These are phyloP conservation scores for Tachuris rubrigastra DNA, from an alignment of 2,113 vertebrate species.

Conservation along the genomic window DNA sequence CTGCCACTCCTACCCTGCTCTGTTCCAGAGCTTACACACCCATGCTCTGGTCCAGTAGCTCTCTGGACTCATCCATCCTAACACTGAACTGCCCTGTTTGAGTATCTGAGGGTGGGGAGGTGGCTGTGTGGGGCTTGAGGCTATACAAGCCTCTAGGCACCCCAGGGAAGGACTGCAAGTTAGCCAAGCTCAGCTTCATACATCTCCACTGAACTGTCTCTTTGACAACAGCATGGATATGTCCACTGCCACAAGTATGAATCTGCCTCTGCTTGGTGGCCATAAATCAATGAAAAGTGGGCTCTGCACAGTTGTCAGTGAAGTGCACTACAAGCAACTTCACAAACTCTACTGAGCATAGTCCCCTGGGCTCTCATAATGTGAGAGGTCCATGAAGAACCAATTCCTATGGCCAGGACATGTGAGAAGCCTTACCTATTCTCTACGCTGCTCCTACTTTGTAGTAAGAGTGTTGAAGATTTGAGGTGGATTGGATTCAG, in stretches of 20 bases:
- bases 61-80: background rate
- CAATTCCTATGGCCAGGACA: background rate
- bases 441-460: background rate
- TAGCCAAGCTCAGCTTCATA: background rate
- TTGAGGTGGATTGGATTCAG: background rate
- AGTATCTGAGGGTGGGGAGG: background rate
- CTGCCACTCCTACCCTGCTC: rapidly evolving
- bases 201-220: background rate
- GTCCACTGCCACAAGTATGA: background rate
- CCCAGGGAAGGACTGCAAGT: background rate
- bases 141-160: background rate
- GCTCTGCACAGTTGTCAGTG: rapidly evolving
- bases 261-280: background rate
- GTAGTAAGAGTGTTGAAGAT: background rate
- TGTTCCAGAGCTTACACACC: background rate
- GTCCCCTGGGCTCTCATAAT: background rate
- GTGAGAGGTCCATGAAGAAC: background rate
- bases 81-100: background rate
- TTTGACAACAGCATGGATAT: background rate
- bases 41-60: background rate
- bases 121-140: background rate
- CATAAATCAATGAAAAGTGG: background rate
- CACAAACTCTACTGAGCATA: background rate
- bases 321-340: background rate
- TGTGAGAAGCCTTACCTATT: background rate